Evolutionary conservation across 2,113 vertebrate genomes (phyloP).

Genomic region (Halcyon senegalensis): DNA sequence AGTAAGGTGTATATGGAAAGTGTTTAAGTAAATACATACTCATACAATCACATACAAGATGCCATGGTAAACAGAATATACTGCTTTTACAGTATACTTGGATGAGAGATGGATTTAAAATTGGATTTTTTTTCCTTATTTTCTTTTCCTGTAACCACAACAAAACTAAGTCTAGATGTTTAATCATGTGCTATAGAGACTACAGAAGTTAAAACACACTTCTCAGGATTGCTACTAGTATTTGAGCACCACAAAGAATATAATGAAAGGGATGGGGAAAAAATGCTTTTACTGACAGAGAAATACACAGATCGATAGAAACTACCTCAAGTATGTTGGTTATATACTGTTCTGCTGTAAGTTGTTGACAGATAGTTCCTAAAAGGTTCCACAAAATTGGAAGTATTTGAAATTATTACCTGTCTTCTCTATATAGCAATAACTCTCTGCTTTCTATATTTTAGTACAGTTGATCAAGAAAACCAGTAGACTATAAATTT

Average conservation of each 20-base stretch:
- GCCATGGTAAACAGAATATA: conserved; percentile 62
- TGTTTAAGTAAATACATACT: conserved; percentile 72
- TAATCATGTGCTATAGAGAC: conserved; percentile 22
- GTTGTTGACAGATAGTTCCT: conserved; percentile 1
- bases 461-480: not conserved
- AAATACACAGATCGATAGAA: conserved; percentile 18
- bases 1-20: not conserved
- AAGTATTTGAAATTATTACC: not conserved
- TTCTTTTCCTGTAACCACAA: conserved; percentile 60
- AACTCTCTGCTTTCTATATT: not conserved
- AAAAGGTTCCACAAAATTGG: not conserved
- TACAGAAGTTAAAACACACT: conserved; percentile 20
- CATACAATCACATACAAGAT: conserved; percentile 64
- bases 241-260: conserved; percentile 53
- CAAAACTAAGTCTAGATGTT: conserved; percentile 33
- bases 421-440: not conserved
- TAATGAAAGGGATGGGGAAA: not conserved
- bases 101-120: conserved; percentile 76
- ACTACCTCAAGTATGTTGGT: conserved; percentile 53
- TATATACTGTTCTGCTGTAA: not conserved
- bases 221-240: not conserved
- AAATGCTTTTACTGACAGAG: not conserved
- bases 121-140: conserved; percentile 19
- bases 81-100: conserved; percentile 63
- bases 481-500: not conserved